phyloP scores from a whole-genome alignment of 2,113 vertebrate species.

The Mormyrus lacerda region DNA sequence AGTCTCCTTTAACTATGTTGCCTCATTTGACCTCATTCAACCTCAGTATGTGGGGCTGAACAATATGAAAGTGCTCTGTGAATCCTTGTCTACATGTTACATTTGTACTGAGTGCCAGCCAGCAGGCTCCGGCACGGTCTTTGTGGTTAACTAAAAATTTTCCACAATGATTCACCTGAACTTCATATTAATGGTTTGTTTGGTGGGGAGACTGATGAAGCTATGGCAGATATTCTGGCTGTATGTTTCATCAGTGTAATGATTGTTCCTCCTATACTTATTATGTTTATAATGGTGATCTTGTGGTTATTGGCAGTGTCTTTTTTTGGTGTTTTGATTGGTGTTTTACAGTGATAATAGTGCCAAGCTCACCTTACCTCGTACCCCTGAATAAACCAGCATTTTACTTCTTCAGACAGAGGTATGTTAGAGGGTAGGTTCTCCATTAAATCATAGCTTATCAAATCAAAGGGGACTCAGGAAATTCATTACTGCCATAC shows the following conservation, averaged over 20 bases:
- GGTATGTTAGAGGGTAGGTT: background rate
- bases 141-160: background rate
- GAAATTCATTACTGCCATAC: background rate
- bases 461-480: background rate
- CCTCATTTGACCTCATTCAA: background rate
- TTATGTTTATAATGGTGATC: background rate
- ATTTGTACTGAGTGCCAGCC: background rate
- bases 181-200: background rate
- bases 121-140: background rate
- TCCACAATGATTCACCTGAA: background rate
- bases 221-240: background rate
- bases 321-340: too few relatives aligned
- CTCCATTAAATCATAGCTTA: too few relatives aligned
- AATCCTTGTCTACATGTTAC: background rate
- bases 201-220: background rate
- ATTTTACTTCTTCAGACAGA: background rate
- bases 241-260: background rate
- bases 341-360: background rate
- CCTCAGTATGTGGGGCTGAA: background rate
- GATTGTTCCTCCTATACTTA: background rate
- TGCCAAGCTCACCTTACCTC: background rate
- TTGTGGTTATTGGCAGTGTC: background rate
- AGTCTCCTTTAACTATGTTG: background rate
- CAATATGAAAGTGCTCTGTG: background rate
- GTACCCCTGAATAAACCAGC: background rate